Evolutionary conservation across 2,888 invertebrate genomes (phyloP).

Genomic region (Sipha maydis): DNA sequence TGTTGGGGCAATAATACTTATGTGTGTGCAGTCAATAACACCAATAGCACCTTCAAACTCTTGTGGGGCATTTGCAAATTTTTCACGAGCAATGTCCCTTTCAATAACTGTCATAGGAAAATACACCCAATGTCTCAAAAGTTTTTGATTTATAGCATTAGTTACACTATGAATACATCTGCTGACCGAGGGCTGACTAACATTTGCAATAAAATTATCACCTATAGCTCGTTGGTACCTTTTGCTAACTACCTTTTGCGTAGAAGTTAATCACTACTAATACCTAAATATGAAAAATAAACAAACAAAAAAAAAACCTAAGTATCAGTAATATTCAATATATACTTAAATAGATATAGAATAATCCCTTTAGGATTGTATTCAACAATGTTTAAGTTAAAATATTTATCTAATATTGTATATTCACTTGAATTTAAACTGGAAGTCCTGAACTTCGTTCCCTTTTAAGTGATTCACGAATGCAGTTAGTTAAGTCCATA

Average conservation of each 20-base stretch:
- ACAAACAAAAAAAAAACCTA: not conserved
- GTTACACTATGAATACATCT: conserved; percentile 28
- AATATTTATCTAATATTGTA: too few relatives aligned
- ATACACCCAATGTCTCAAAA: not conserved
- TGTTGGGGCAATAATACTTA: not conserved
- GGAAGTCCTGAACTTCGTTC: conserved; percentile 16
- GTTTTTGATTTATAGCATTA: conserved; percentile 29
- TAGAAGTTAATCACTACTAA: conserved; percentile 13
- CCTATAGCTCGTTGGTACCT: conserved; percentile 11
- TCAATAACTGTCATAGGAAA: conserved; percentile 17
- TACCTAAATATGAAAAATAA: conserved; percentile 6
- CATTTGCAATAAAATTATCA: conserved; percentile 28
- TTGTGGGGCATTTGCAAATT: conserved; percentile 17
- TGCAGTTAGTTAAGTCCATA: not conserved
- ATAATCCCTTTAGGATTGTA: too few relatives aligned
- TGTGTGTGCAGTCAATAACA: conserved; percentile 10
- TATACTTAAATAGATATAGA: too few relatives aligned
- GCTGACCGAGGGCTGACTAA: conserved; percentile 23
- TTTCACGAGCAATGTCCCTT: conserved; percentile 16
- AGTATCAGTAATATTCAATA: too few relatives aligned
- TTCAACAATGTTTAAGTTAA: too few relatives aligned
- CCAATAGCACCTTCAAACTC: conserved; percentile 35
- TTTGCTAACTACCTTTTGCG: conserved; percentile 10
- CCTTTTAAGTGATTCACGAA: not conserved
- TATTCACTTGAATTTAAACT: conserved; percentile 4